phyloP scores from a whole-genome alignment of 2,888 invertebrate species.

The Limulus polyphemus region DNA sequence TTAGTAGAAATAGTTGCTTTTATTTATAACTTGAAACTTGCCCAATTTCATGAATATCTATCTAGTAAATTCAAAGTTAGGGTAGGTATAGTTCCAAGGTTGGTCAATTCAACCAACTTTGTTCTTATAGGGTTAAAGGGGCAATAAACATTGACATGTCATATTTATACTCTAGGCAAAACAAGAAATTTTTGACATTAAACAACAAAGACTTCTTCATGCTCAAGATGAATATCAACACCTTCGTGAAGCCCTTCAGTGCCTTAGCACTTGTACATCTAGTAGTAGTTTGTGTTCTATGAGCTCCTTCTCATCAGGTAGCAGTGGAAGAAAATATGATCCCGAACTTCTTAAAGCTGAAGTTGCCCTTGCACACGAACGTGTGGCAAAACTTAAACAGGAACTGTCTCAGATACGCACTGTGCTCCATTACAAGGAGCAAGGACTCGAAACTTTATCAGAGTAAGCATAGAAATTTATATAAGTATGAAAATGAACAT shows the following conservation, averaged over 20 bases:
- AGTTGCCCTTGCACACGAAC: conserved; percentile 50
- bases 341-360: conserved; percentile 85
- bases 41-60: no score
- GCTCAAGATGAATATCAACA: conserved; percentile 94
- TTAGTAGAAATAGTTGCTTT: no score
- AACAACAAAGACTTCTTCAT: conserved; percentile 79
- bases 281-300: conserved; percentile 65
- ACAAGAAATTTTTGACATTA: conserved; percentile 90
- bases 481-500: no score
- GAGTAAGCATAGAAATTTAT: conserved; percentile 49
- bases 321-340: conserved; percentile 65
- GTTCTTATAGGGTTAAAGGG: no score
- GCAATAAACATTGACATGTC: no score
- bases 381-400: conserved; percentile 25
- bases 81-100: no score
- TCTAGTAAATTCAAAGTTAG: no score
- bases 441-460: conserved; percentile 80
- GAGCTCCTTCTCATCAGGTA: conserved; percentile 54
- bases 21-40: no score
- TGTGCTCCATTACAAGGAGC: conserved; percentile 80
- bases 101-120: no score
- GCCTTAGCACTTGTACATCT: conserved; percentile 74
- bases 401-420: conserved; percentile 57
- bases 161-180: conserved; percentile 53
- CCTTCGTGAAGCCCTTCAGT: conserved; percentile 60